These are phyloP conservation scores for Anguilla marmorata DNA, from an alignment of 2,797 vertebrate genomes.

Conservation along the genomic window DNA sequence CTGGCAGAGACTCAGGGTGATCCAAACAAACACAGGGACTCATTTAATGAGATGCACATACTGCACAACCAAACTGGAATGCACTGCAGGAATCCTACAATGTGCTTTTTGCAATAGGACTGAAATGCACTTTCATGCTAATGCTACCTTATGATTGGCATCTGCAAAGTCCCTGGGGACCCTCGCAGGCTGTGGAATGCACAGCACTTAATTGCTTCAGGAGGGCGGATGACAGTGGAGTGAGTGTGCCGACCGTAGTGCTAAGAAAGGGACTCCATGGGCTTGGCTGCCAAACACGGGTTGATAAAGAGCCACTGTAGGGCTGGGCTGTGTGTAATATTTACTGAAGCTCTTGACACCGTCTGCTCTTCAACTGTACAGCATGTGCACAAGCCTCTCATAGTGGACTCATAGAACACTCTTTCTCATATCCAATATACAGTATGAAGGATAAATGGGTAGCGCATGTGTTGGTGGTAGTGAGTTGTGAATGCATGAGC, in stretches of 20 bases:
- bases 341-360: not conserved
- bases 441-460: not conserved
- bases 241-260: not conserved
- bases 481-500: not conserved
- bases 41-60: not conserved
- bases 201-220: not conserved
- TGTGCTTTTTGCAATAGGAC: not conserved
- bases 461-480: not conserved
- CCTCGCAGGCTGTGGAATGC: not conserved
- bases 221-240: not conserved
- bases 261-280: not conserved
- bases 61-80: not conserved
- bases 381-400: too few species aligned
- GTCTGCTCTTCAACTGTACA: not conserved
- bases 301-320: not conserved
- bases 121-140: slow-evolving; percentile 41
- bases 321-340: not conserved
- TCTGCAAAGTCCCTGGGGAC: slow-evolving; percentile 41
- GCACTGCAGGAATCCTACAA: not conserved
- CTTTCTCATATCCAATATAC: not conserved
- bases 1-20: not conserved
- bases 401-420: too few species aligned
- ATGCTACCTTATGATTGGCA: slow-evolving; percentile 52
- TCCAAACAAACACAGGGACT: not conserved
- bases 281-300: not conserved